Evolutionary conservation across 2,113 vertebrate genomes (phyloP), one percentile per base, ranked within the genome.

Genomic region (Rousettus leschenaultii): DNA sequence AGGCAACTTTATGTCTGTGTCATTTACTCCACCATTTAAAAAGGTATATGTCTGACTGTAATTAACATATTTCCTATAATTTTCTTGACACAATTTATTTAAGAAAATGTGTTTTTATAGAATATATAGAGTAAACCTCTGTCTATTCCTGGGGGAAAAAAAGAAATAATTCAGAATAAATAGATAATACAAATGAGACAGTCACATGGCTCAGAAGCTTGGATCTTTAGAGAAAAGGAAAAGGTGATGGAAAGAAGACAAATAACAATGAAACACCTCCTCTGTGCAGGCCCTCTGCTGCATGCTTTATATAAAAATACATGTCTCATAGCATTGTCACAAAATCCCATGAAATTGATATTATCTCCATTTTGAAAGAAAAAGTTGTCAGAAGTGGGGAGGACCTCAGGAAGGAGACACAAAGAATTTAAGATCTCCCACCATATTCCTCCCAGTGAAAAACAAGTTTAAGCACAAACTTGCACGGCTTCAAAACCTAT

Each of bases 1-100:
- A 30, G 22, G 6, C 19, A 95, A 21, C 7, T 95, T 89, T 83
- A 65, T 16, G 21, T 15, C 59, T 71, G 11, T 61, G 68, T 45
- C 11, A n/a, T 87, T 96, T 93, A 38, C 45, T 63, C 89, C 45
- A 87, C 19, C 63, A 85, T 89, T 96, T 61, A 5, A 38, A n/a
- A 95, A 86, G 57, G 48, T 38, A n/a, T 40, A 24, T 15, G 57
- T 78, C 86, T 45, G 24, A 95, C 10, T 80, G 43, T 71, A 75
- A 61, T 79, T 84, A 94, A 84, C 26, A 51, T 6, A 84, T 94
- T 87, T 79, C 14, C 18, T 74, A 63, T 6, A 21, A 77, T 68
- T 92, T 95, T 77, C 45, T 82, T 78, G 65, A 59, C 1, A 48
- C 2, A 26, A 65, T 35, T 59, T 84, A 85, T n/a, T 95, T 77